A percentile compares a stretch with the other conserved stretches of the same genome.
These are phyloP conservation scores for Agapornis canus DNA, from an alignment of 2,797 vertebrate species.

Conservation along the genomic window DNA sequence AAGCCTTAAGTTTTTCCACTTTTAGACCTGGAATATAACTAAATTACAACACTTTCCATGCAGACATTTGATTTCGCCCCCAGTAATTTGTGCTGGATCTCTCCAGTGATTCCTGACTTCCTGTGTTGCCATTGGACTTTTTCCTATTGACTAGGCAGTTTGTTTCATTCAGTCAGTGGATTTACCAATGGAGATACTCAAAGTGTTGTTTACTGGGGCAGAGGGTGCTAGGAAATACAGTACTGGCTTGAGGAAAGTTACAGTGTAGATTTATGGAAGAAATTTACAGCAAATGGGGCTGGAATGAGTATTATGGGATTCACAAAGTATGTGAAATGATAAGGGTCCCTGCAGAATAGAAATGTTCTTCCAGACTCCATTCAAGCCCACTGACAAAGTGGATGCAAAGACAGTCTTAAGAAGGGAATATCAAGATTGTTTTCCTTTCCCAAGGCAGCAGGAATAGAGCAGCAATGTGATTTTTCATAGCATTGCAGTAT, in stretches of 20 bases:
- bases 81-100: slow-evolving; percentile 52
- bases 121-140: slow-evolving; percentile 47
- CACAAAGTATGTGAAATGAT: slow-evolving; percentile 4
- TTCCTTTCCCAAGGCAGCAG: slow-evolving; percentile 13
- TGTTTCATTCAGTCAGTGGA: neutral
- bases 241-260: neutral
- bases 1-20: slow-evolving; percentile 68
- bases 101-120: slow-evolving; percentile 41
- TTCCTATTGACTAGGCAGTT: slow-evolving; percentile 41
- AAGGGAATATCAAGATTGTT: neutral
- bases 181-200: neutral
- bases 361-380: neutral
- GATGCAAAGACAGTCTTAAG: neutral
- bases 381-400: neutral
- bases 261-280: neutral
- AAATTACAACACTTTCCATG: slow-evolving; percentile 63
- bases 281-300: neutral
- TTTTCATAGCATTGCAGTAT: neutral
- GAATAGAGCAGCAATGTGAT: neutral
- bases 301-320: neutral
- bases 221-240: neutral
- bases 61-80: slow-evolving; percentile 42
- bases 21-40: slow-evolving; percentile 68
- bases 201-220: neutral
- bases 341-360: neutral